A percentile compares a stretch with the other conserved stretches of the same genome.
Conservation (phyloP, 2,113 vertebrate genomes). For the Heloderma charlesbogerti region DNA sequence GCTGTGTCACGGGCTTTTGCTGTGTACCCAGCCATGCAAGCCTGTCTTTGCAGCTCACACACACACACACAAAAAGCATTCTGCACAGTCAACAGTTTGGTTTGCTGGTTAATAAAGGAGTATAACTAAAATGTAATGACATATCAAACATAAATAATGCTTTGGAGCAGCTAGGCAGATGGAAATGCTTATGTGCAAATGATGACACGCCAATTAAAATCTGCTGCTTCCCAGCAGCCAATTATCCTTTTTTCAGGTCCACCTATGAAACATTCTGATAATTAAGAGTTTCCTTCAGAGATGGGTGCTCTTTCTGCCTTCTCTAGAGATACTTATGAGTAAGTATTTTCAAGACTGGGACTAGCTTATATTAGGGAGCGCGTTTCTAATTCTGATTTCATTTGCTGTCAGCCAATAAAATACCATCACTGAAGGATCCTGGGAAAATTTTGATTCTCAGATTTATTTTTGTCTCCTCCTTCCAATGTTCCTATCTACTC, state of each 20-base stretch:
- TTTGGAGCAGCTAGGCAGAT: slow-evolving; percentile 62
- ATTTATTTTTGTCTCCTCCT: background rate
- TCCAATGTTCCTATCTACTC: background rate
- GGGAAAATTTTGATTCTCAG: background rate
- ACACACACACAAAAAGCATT: slow-evolving; percentile 54
- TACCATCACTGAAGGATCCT: background rate
- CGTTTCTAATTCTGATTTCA: background rate
- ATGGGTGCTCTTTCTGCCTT: background rate
- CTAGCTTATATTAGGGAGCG: background rate
- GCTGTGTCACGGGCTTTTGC: slow-evolving; percentile 42
- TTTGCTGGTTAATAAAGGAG: slow-evolving; percentile 68
- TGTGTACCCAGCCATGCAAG: slow-evolving; percentile 42
- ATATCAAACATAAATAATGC: slow-evolving; percentile 60
- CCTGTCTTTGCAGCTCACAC: slow-evolving; percentile 42
- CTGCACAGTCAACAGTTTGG: slow-evolving; percentile 62
- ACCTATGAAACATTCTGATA: slow-evolving; percentile 11
- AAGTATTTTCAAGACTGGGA: background rate
- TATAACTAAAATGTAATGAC: slow-evolving; percentile 69
- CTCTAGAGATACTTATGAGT: background rate
- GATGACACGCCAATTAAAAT: slow-evolving; percentile 57
- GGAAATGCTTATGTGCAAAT: slow-evolving; percentile 46
- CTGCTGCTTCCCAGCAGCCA: slow-evolving; percentile 26
- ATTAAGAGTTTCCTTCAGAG: slow-evolving; percentile 6
- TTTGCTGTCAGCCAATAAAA: background rate
- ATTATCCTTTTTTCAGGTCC: slow-evolving; percentile 23